Percentiles rank a stretch among this genome's conserved stretches.
These are phyloP conservation scores for Laticauda laticaudata DNA, from an alignment of 2,113 vertebrate species.

Conservation along the genomic window DNA sequence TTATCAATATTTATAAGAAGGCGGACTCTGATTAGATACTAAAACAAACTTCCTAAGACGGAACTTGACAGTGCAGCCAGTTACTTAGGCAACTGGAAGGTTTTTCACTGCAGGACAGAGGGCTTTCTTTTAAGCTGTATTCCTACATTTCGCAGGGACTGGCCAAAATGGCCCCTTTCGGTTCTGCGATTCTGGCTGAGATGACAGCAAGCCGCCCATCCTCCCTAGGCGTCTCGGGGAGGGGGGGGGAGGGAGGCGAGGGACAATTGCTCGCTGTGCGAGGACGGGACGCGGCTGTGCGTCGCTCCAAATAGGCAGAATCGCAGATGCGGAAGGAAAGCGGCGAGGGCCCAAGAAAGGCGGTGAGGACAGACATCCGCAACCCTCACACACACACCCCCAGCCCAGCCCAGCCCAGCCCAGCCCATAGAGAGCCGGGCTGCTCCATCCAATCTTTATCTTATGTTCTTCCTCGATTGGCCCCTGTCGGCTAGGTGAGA, in stretches of 20 bases:
- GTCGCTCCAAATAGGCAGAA: not conserved
- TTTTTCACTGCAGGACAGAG: not conserved
- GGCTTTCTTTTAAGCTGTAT: not conserved
- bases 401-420: no score
- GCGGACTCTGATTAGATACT: not conserved
- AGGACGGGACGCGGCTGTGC: not conserved
- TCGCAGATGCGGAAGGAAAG: not conserved
- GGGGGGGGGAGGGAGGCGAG: not conserved
- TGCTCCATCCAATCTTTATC: accelerated
- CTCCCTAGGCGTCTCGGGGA: not conserved
- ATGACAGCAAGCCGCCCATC: not conserved
- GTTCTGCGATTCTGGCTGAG: not conserved
- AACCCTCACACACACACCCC: not conserved
- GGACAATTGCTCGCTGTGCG: no score
- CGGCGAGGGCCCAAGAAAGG: no score
- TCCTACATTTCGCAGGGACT: not conserved
- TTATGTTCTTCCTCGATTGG: not conserved
- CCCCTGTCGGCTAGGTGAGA: accelerated
- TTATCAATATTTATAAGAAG: not conserved
- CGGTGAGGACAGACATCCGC: not conserved
- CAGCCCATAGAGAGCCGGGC: not conserved
- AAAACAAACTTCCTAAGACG: not conserved
- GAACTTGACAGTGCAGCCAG: not conserved
- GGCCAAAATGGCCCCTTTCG: not conserved
- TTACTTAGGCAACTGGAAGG: not conserved